These are phyloP conservation scores for Poecilus cupreus DNA, from an alignment of 2,888 invertebrate species.

Conservation along the genomic window DNA sequence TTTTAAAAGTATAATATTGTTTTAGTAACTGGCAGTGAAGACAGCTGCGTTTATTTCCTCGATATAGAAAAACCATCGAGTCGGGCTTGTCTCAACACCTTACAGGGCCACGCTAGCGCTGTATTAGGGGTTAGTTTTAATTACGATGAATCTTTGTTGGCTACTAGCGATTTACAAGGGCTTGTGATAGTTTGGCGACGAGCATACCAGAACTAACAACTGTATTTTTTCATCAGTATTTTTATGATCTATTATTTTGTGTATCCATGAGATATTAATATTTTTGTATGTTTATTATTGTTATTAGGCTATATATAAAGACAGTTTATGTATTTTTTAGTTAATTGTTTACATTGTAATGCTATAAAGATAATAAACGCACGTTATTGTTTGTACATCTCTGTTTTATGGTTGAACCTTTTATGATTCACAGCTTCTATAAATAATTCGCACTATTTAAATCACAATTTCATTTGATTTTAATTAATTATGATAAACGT, in stretches of 20 bases:
- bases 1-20: background rate
- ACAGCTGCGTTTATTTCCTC: constrained; percentile 85
- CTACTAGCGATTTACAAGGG: constrained; percentile 88
- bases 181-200: constrained; percentile 86
- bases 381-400: constrained; percentile 5
- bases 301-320: background rate
- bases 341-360: background rate
- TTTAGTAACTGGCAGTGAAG: constrained; percentile 84
- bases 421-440: background rate
- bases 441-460: background rate
- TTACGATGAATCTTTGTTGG: constrained; percentile 90
- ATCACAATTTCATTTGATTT: too few relatives aligned
- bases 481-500: too few relatives aligned
- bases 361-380: background rate
- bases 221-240: constrained; percentile 14
- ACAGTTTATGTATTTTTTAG: background rate
- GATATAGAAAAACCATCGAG: constrained; percentile 80
- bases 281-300: background rate
- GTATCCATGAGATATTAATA: background rate
- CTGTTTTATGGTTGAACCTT: background rate
- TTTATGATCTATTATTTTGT: background rate
- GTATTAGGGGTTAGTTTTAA: constrained; percentile 90
- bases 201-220: constrained; percentile 61
- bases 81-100: constrained; percentile 76
- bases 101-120: constrained; percentile 86